Base-by-base conservation (phyloP, 2,888 invertebrate species). In the Amiota communis region DNA sequence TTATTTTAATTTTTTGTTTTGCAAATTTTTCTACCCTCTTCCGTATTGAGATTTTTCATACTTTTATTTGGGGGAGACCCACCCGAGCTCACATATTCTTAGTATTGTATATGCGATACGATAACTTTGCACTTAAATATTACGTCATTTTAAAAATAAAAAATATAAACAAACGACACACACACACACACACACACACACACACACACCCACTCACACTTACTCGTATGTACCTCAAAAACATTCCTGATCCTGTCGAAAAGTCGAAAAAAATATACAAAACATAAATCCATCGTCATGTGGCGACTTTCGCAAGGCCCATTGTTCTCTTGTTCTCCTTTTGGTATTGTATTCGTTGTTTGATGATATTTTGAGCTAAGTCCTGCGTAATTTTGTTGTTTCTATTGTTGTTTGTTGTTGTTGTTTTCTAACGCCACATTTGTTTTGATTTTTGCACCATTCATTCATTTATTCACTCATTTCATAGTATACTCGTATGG, bases 121-220 rank as follows among this genome's bases (percentile, higher is more conserved):
- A 71, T 61, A 70, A 74, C 72, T 72, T 74, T 70, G 48, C 72
- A 71, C 73, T 73, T 71, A 71, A 74, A 68, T 68, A 74, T 74
- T 48, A 74, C 74, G 68, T 74, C 67, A 71, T 68, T 74, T 71
- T 68, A 46, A 68, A 36, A 36, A 4, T 4, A 36, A 36, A 36
- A 36, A 36, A 36, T 36, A 36, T 36, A 36, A 36, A 36, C 36
- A 36, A 36, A 36, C 36, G 6, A 36, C 36, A 36, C 36, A 36
- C 36, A 36, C 36, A 36, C 36, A 36, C 3, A 36, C 36, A 36
- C 36, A 36, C 23, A 36, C 6, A 36, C 3, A 36, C 8, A 36
- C 8, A 36, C 3, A 23, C 3, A 23, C 3, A 23, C 3, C n/a
- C n/a, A n/a, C 23, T 23, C 23, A 23, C 23, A 23, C 23, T 23